A percentile compares a stretch with the other conserved stretches of the same genome.
Evolutionary conservation across 2,888 invertebrate species (phyloP).

Genomic region (Troides oblongomaculatus): DNA sequence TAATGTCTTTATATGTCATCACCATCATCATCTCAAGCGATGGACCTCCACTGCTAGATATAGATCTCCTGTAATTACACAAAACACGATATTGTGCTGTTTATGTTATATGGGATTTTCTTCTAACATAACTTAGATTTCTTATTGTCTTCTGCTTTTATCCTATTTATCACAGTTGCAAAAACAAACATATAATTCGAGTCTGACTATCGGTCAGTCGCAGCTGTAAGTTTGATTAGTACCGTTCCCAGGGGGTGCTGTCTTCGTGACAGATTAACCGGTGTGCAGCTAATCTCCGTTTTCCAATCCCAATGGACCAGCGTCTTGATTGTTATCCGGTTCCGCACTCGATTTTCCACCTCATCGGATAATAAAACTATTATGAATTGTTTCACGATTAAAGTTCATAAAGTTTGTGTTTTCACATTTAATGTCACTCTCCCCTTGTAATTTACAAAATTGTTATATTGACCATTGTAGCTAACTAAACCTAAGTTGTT

Average conservation of each 20-base stretch:
- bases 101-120: neutral
- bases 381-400: too few relatives aligned
- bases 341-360: neutral
- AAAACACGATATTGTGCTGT: too few relatives aligned
- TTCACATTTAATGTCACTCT: too few relatives aligned
- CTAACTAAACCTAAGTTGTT: too few relatives aligned
- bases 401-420: too few relatives aligned
- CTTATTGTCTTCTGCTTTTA: neutral
- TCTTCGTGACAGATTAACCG: constrained; percentile 59
- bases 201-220: constrained; percentile 55
- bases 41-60: too few relatives aligned
- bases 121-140: neutral
- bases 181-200: constrained; percentile 32
- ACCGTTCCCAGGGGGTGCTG: constrained; percentile 19
- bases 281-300: constrained; percentile 34
- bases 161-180: constrained; percentile 21
- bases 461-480: too few relatives aligned
- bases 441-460: too few relatives aligned
- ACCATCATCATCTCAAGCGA: too few relatives aligned
- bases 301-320: constrained; percentile 18
- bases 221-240: constrained; percentile 76
- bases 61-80: too few relatives aligned
- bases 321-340: constrained; percentile 21
- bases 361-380: too few relatives aligned
- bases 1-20: too few relatives aligned